Evolutionary conservation across 1,140 invertebrate species (phyloP), one percentile per base, ranked within the genome.

Genomic region (Gonioctena quinquepunctata): DNA sequence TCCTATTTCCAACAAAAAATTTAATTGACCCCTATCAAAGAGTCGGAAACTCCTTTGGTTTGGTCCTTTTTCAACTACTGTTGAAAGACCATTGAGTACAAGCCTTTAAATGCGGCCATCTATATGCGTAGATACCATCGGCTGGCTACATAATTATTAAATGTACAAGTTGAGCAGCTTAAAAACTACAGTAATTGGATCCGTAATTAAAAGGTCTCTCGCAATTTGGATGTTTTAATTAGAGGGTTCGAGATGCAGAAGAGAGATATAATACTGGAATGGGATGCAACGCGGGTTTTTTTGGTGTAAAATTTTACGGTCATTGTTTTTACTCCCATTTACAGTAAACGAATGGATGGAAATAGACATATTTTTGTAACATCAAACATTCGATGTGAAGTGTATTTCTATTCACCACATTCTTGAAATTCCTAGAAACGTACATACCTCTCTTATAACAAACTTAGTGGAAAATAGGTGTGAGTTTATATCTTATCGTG

Each of bases 151-250:
- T 77, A 76, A 77, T 77, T 77, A 77, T 77, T 72, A 73, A 76
- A 77, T 72, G 72, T 75, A 76, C 74, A 77, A 76, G 69, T 75
- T 77, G 74, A 77, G 74, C 72, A 76, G 76, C 76, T 74, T 75
- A 76, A 77, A 76, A 77, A 76, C 71, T 76, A 74, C 73, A 66
- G 72, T 77, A 77, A 77, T 77, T 77, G 76, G 76, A 60, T 74
- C 28, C 66, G 70, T 77, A 77, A 77, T 77, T 77, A 77, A 77
- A 77, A 75, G 70, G 74, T 56, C 74, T 74, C 70, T 75, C 68
- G 76, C 72, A 77, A 77, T 77, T 77, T 73, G 76, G 76, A 77
- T 77, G 76, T 71, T 77, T 77, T 77, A 77, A 77, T 77, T 77
- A 77, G 71, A 60, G 66, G 63, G 68, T 22, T 60, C 23, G 57